Evolutionary conservation across 2,113 vertebrate species (phyloP).

Genomic region (Oplegnathus fasciatus): DNA sequence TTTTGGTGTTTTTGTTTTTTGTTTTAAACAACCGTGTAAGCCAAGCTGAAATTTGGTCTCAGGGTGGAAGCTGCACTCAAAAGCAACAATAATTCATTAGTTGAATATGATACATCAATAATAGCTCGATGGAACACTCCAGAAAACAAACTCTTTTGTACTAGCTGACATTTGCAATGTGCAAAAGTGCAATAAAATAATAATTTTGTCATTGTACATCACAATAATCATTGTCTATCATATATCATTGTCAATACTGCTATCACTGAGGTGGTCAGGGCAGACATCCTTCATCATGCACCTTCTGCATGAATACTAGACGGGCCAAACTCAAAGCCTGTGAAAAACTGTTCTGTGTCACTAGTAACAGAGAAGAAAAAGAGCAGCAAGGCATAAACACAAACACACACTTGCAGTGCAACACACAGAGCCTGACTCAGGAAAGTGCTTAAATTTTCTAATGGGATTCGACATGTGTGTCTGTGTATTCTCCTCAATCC

Average conservation of each 20-base stretch:
- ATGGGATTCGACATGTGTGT: conserved; percentile 4
- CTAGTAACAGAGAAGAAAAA: background rate
- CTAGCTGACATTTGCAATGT: background rate
- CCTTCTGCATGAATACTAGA: background rate
- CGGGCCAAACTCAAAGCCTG: background rate
- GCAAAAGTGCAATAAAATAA: background rate
- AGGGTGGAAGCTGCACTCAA: background rate
- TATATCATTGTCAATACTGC: background rate
- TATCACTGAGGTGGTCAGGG: background rate
- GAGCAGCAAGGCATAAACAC: background rate
- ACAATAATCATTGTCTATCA: background rate
- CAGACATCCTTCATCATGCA: too few species aligned
- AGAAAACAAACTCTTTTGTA: background rate
- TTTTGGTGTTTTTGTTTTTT: background rate
- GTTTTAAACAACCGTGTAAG: background rate
- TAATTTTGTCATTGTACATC: background rate
- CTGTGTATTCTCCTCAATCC: background rate
- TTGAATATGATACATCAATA: background rate
- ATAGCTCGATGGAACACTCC: background rate
- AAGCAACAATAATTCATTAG: too few species aligned
- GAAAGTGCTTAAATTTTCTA: conserved; percentile 10
- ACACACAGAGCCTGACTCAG: background rate
- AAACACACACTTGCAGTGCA: background rate
- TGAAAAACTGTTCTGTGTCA: background rate
- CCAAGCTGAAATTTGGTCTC: background rate